Evolutionary conservation across 2,797 vertebrate genomes (phyloP).

Genomic region (Danio kyathit): DNA sequence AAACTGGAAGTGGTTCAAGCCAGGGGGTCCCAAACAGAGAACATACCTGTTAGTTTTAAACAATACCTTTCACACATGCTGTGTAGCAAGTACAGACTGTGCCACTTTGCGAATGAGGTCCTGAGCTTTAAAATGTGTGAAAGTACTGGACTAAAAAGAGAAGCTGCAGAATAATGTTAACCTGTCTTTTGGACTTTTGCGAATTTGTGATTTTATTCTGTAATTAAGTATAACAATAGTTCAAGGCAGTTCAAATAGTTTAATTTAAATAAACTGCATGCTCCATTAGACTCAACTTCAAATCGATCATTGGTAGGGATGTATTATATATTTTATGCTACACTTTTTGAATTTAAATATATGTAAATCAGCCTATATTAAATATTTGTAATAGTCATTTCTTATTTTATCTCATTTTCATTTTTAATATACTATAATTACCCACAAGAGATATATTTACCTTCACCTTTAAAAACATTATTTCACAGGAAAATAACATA

Average conservation of each 20-base stretch:
- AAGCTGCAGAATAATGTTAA: conserved; percentile 53
- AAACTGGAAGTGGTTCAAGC: conserved; percentile 58
- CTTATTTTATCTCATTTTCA: too few relatives aligned
- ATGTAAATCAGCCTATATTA: too few relatives aligned
- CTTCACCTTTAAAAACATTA: too few relatives aligned
- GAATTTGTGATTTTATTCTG: conserved; percentile 11
- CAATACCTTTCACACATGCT: conserved; percentile 39
- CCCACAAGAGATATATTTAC: too few relatives aligned
- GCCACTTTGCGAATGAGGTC: conserved; percentile 22
- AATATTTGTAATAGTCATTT: too few relatives aligned
- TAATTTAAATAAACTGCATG: not conserved
- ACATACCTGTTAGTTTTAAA: conserved; percentile 58
- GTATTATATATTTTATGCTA: not conserved
- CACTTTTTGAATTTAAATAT: too few relatives aligned
- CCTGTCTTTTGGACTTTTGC: conserved; percentile 22
- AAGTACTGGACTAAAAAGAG: conserved; percentile 40
- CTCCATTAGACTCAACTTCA: not conserved
- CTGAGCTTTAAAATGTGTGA: not conserved
- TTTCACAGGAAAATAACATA: too few relatives aligned
- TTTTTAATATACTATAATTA: too few relatives aligned
- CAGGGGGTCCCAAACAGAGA: conserved; percentile 60
- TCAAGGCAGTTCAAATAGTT: not conserved
- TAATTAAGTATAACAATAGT: not conserved
- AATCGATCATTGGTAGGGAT: not conserved
- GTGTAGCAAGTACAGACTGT: conserved; percentile 30